These are phyloP conservation scores for Morbakka virulenta DNA, from an alignment of 30 jellyfish, hydroid and myxozoan genomes.

Conservation along the genomic window DNA sequence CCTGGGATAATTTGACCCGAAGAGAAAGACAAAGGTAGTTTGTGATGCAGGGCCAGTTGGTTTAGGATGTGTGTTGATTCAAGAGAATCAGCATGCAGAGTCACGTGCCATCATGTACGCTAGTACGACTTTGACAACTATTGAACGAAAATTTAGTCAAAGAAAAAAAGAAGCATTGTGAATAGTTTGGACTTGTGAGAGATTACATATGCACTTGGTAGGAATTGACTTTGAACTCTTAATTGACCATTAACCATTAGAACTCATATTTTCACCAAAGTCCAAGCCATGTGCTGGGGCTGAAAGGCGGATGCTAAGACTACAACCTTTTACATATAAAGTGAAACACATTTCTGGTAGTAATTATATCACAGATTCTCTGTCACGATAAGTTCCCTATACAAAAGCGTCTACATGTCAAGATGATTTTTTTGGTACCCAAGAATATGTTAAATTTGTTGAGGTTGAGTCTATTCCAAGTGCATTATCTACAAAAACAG, in stretches of 20 bases:
- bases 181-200: constrained; percentile 9
- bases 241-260: constrained; percentile 34
- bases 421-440: too few species aligned
- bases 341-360: neutral
- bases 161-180: constrained; percentile 6
- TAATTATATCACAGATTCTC: neutral
- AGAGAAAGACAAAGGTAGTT: constrained; percentile 2
- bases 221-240: constrained; percentile 12
- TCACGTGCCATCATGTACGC: constrained; percentile 1
- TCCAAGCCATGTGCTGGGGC: constrained; percentile 32
- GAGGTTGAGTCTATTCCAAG: too few species aligned
- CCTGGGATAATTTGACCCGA: constrained; percentile 22
- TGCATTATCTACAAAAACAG: too few species aligned
- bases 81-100: constrained; percentile 2
- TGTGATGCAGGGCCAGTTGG: constrained; percentile 58
- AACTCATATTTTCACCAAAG: neutral
- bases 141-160: constrained; percentile 28
- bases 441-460: too few species aligned
- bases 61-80: constrained; percentile 51
- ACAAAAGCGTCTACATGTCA: too few species aligned
- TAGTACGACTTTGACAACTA: neutral
- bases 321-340: constrained; percentile 3
- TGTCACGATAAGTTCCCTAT: too few species aligned
- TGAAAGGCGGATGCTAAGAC: constrained; percentile 6
- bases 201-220: neutral